Conservation (phyloP, 2,888 invertebrate genomes). For the Mycogona germanica region DNA sequence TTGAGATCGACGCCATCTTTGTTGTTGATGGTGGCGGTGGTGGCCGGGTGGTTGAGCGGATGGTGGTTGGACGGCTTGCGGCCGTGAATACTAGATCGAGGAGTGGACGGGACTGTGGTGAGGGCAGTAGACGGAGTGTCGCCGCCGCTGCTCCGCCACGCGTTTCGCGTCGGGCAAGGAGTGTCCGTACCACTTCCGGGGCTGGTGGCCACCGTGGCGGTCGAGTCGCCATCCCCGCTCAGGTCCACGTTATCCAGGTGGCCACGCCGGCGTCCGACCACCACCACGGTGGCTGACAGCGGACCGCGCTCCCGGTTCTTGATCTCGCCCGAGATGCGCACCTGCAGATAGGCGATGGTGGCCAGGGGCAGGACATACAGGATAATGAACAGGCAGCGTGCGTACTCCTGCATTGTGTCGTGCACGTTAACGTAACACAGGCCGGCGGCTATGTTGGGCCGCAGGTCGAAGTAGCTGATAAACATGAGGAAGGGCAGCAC, state of each 20-base stretch:
- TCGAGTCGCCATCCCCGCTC: no score
- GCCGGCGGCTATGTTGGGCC: conserved; percentile 43
- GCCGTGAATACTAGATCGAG: no score
- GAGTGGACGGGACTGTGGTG: not conserved
- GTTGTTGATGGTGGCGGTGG: not conserved
- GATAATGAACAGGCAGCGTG: conserved; percentile 46
- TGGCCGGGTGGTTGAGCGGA: not conserved
- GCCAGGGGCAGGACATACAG: conserved; percentile 45
- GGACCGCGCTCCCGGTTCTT: conserved; percentile 13
- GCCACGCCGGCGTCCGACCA: no score
- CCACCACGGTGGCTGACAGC: conserved; percentile 16
- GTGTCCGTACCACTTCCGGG: conserved; percentile 37
- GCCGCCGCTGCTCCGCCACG: not conserved
- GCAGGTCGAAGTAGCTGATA: conserved; percentile 51
- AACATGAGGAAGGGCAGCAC: conserved; percentile 60
- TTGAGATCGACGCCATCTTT: not conserved
- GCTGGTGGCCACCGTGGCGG: conserved; percentile 33
- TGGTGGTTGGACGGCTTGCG: no score
- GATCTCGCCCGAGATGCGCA: conserved; percentile 37
- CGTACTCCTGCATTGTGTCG: conserved; percentile 53
- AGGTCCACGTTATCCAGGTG: no score
- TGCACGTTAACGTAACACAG: conserved; percentile 49
- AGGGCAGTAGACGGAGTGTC: not conserved
- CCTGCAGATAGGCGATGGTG: conserved; percentile 49
- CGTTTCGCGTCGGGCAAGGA: conserved; percentile 5